These are phyloP conservation scores for Trachemys scripta DNA, from an alignment of 2,113 vertebrate species.

Conservation along the genomic window DNA sequence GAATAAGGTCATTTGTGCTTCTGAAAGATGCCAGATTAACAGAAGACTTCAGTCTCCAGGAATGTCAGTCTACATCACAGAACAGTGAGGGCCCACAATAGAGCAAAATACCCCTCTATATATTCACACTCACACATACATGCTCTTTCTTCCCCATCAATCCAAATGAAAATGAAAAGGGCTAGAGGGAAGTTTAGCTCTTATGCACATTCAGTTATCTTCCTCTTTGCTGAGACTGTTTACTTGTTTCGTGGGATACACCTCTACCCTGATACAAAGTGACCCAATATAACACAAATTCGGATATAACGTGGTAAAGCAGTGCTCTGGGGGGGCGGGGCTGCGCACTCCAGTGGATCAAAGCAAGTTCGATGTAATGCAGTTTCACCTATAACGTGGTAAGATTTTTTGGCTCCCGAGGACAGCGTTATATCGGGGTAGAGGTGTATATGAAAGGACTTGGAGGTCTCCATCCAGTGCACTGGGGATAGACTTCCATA, in stretches of 20 bases:
- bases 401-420: no score
- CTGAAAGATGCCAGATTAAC: background rate
- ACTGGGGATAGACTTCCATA: background rate
- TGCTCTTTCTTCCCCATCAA: background rate
- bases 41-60: background rate
- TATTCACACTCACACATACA: background rate
- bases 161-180: background rate
- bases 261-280: no score
- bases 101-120: background rate
- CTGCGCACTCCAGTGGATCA: no score
- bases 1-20: background rate
- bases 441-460: background rate
- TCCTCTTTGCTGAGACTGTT: background rate
- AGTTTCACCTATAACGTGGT: no score
- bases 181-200: background rate
- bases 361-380: no score
- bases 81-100: background rate
- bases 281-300: no score
- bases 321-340: no score
- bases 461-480: background rate
- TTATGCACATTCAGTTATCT: background rate
- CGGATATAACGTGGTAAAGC: no score
- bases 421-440: no score
- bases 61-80: background rate
- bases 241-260: no score